Conservation (phyloP, 2,113 vertebrate species). For the Prunella fulvescens region DNA sequence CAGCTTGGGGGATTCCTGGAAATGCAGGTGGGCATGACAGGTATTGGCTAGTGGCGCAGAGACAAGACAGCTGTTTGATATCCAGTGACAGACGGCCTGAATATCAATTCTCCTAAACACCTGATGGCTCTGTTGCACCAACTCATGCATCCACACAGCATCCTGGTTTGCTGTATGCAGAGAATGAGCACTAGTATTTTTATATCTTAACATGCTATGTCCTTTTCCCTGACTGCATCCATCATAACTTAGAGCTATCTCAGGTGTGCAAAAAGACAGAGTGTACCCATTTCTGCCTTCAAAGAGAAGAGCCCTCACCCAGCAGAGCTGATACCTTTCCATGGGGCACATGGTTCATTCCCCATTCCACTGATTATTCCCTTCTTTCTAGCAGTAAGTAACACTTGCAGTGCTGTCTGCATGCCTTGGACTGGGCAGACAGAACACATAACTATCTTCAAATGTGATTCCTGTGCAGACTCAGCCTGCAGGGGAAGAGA, state of each 20-base stretch:
- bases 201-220: background rate
- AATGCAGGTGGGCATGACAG: background rate
- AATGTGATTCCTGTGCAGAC: background rate
- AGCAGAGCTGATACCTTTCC: background rate
- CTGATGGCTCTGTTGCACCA: background rate
- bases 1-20: background rate
- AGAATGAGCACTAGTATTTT: background rate
- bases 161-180: background rate
- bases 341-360: accelerated
- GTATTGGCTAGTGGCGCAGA: background rate
- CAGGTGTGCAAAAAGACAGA: background rate
- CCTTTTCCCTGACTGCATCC: background rate
- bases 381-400: background rate
- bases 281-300: background rate
- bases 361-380: background rate
- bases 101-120: background rate
- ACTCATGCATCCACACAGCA: background rate
- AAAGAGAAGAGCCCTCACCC: background rate
- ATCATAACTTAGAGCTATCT: background rate
- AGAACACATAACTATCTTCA: background rate
- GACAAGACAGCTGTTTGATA: background rate
- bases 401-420: background rate
- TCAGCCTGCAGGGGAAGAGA: background rate
- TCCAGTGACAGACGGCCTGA: background rate
- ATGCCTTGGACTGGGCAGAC: background rate